A percentile compares a stretch with the other conserved stretches of the same genome.
Conservation (phyloP, 2,113 vertebrate species). For the Xiphophorus hellerii region DNA sequence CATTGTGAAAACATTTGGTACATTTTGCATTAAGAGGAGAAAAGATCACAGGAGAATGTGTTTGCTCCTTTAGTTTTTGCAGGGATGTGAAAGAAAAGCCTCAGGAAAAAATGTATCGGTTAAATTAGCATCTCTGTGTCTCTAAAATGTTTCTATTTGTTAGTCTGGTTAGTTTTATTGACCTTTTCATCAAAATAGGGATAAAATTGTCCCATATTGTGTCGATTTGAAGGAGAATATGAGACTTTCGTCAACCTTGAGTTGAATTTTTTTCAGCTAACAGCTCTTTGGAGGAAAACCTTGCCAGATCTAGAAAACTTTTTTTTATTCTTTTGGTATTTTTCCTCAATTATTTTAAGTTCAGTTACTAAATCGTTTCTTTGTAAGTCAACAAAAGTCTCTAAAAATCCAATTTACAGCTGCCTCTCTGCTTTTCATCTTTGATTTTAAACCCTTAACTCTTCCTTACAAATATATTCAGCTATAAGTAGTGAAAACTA, state of each 20-base stretch:
- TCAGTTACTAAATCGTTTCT: background rate
- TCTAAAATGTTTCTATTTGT: too few relatives aligned
- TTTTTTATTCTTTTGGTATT: background rate
- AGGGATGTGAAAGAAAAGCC: background rate
- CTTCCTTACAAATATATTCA: background rate
- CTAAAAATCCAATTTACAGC: background rate
- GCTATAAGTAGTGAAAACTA: background rate
- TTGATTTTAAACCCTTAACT: background rate
- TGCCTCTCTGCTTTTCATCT: background rate
- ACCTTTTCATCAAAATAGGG: background rate
- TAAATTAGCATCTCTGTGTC: background rate
- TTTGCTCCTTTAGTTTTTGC: constrained; percentile 17
- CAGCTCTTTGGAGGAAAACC: background rate
- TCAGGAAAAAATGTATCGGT: background rate
- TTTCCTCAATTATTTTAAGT: background rate
- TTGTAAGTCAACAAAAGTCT: background rate
- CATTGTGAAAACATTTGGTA: constrained; percentile 17
- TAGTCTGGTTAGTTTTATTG: background rate
- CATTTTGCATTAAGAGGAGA: background rate
- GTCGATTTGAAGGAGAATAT: background rate
- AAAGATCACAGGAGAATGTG: background rate
- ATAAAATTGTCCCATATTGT: background rate
- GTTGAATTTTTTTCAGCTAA: background rate
- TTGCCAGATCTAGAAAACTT: background rate
- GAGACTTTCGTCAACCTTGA: background rate